These are phyloP conservation scores for Caenorhabditis sulstoni DNA, from an alignment of 2,888 invertebrate genomes.

Conservation along the genomic window DNA sequence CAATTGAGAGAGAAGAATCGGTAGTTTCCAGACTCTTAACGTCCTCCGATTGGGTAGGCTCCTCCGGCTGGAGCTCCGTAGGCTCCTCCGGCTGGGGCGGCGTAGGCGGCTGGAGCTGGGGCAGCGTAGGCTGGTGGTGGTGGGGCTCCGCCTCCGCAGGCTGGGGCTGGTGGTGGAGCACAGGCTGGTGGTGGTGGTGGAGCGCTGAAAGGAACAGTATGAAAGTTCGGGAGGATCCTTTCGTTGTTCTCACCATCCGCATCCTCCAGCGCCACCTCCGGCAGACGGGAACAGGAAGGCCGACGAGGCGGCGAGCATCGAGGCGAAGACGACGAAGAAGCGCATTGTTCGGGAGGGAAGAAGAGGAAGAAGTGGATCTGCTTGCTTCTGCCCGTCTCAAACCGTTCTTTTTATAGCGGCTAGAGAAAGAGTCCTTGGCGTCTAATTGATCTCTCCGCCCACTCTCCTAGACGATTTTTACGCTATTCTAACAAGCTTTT, in stretches of 20 bases:
- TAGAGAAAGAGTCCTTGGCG: not conserved
- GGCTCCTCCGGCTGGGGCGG: slow-evolving; percentile 40
- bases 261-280: slow-evolving; percentile 59
- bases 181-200: slow-evolving; percentile 62
- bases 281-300: slow-evolving; percentile 61
- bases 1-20: not conserved
- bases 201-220: slow-evolving; percentile 40
- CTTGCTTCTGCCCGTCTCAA: slow-evolving; percentile 11
- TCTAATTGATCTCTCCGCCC: slow-evolving; percentile 30
- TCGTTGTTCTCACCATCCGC: slow-evolving; percentile 50
- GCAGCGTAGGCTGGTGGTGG: too few species aligned
- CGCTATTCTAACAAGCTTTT: too few species aligned
- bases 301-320: slow-evolving; percentile 53
- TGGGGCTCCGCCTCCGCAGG: slow-evolving; percentile 53
- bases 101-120: slow-evolving; percentile 51
- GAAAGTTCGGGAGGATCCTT: not conserved
- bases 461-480: slow-evolving; percentile 33
- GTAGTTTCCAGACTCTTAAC: slow-evolving; percentile 18
- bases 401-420: slow-evolving; percentile 29
- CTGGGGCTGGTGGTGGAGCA: slow-evolving; percentile 54
- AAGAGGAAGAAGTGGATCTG: slow-evolving; percentile 32
- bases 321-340: slow-evolving; percentile 56
- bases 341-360: slow-evolving; percentile 41
- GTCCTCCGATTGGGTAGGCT: slow-evolving; percentile 55
- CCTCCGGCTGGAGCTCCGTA: slow-evolving; percentile 55